Base-by-base conservation (phyloP, 2,888 invertebrate genomes). In the Melanchra persicariae region DNA sequence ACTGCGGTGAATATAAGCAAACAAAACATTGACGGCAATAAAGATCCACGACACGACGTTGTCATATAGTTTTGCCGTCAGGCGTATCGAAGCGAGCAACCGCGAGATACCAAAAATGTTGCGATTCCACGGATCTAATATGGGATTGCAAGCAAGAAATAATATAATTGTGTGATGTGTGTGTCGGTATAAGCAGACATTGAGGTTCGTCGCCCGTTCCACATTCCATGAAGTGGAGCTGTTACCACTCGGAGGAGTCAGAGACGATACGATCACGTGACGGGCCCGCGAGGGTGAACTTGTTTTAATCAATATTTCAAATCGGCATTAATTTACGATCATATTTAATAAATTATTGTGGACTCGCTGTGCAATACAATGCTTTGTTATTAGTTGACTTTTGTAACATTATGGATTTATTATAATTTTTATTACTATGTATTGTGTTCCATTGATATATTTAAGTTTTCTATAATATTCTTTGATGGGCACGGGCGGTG, bases 321-420 rank as follows among this genome's bases (percentile, higher is more conserved):
- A 88, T 91, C 89, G 91, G 91, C 90, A 91, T 93, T 93, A 91
- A 88, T 91, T 91, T 92, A 81, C 83, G 61, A 82, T 90, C 89
- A 87, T 91, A 90, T 90, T 91, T 90, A 90, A 90, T 91, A 93
- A 92, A 94, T 94, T 93, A 93, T 93, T 93, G 90, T 93, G 92
- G 92, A 95, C 93, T 93, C 88, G 94, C 94, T 94, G 95, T 95
- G 95, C 95, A 95, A 95, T 95, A 94, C 85, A 91, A 93, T 92
- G 95, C 95, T 95, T 94, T 94, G 95, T 95, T 92, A 94, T 94
- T 94, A 93, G 92, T 94, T 94, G 91, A 91, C 91, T 91, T 89
- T 93, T 93, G 91, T 93, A 92, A 91, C 88, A 90, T 90, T 91
- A 90, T 87, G 83, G 88, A 89, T 87, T 81, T 84, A 85, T 83